A percentile compares a stretch with the other conserved stretches of the same genome.
phyloP scores from a whole-genome alignment of 2,888 invertebrate genomes.

The Ormyrus rosae region DNA sequence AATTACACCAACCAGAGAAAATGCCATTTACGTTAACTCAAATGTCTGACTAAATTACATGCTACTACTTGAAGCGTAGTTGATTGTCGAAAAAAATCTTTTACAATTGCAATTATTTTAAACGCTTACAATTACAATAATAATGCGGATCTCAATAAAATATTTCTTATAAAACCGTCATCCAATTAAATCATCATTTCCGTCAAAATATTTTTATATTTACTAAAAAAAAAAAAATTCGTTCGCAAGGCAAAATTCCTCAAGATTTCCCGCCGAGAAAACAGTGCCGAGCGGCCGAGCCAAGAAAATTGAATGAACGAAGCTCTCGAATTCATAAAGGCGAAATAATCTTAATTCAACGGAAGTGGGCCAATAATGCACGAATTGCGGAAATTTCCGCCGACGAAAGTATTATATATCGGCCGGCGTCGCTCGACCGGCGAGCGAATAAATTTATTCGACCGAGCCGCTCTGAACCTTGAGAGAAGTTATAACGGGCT shows the following conservation, averaged over 20 bases:
- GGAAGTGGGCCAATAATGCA: too few species aligned
- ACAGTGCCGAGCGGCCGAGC: too few species aligned
- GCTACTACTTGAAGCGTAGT: not conserved
- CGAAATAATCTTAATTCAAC: too few species aligned
- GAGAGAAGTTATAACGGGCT: constrained; percentile 31
- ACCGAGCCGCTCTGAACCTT: constrained; percentile 24
- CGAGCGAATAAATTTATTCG: constrained; percentile 32
- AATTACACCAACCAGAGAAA: not conserved
- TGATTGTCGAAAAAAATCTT: not conserved
- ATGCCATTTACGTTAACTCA: not conserved
- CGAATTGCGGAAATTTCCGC: constrained; percentile 1
- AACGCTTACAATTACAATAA: not conserved
- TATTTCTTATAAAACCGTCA: not conserved
- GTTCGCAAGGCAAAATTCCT: too few species aligned
- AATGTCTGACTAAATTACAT: not conserved
- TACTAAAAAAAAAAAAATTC: too few species aligned
- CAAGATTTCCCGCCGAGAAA: too few species aligned
- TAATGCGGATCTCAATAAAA: not conserved
- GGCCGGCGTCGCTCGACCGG: too few species aligned
- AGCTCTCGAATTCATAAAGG: too few species aligned
- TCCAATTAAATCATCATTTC: too few species aligned
- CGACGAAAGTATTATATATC: not conserved
- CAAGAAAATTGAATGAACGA: too few species aligned
- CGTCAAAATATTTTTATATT: too few species aligned
- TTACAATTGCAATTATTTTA: not conserved